Evolutionary conservation across 2,113 vertebrate genomes (phyloP).

Genomic region (Microcebus griseorufus): DNA sequence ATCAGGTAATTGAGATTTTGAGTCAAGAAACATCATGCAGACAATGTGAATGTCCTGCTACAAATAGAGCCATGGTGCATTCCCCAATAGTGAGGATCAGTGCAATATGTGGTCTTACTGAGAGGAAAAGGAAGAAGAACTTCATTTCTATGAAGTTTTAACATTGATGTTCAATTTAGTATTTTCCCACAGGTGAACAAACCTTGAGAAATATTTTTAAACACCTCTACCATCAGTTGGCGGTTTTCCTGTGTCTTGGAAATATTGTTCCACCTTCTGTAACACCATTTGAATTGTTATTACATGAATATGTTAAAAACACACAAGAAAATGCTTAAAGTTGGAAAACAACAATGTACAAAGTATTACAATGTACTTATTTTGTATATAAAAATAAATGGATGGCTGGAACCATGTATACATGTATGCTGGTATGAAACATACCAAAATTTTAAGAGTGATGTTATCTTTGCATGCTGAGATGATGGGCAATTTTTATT

Average conservation of each 20-base stretch:
- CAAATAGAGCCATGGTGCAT: neutral
- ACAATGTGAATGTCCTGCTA: neutral
- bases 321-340: neutral
- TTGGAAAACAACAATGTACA: neutral
- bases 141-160: neutral
- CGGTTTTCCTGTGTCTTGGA: neutral
- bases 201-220: neutral
- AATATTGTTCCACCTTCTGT: neutral
- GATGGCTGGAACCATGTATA: neutral
- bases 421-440: neutral
- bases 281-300: neutral
- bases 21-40: neutral
- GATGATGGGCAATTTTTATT: neutral
- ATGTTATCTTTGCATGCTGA: neutral
- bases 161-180: neutral
- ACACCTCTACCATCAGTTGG: neutral
- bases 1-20: neutral
- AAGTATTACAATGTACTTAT: neutral
- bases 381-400: neutral
- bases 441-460: neutral
- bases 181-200: neutral
- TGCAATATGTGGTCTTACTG: neutral
- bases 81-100: rapidly evolving
- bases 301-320: neutral
- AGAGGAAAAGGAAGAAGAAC: neutral